Percentiles rank a stretch among this genome's conserved stretches.
Conservation (phyloP, 1,140 invertebrate species). For the Capitella teleta region DNA sequence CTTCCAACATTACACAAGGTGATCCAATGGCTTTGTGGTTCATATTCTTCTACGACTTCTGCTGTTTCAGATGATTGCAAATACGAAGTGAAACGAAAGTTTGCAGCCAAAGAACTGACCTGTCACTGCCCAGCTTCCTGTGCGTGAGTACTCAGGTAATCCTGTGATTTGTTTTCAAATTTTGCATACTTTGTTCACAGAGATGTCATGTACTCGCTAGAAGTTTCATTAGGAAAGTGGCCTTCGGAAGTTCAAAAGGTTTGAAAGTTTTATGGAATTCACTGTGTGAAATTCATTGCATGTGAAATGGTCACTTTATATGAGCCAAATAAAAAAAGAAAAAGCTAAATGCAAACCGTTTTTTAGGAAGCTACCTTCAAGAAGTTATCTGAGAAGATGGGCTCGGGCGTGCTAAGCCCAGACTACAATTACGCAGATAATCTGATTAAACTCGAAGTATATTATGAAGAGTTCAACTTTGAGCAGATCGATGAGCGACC, state of each 20-base stretch:
- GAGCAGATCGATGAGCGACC: neutral
- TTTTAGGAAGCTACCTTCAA: too few relatives aligned
- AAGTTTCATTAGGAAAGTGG: neutral
- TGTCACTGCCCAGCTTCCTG: conserved; percentile 8
- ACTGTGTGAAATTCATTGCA: too few relatives aligned
- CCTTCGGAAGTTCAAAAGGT: conserved; percentile 6
- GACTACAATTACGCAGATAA: neutral
- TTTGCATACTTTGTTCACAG: neutral
- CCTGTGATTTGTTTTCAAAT: neutral
- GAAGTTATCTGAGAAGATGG: too few relatives aligned
- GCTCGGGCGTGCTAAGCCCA: too few relatives aligned
- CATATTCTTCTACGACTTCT: neutral
- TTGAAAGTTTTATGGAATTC: too few relatives aligned
- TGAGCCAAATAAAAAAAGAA: too few relatives aligned
- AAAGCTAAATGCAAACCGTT: too few relatives aligned
- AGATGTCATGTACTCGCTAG: neutral
- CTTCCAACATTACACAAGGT: neutral
- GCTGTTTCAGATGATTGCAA: conserved; percentile 7
- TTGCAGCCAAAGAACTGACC: conserved; percentile 1
- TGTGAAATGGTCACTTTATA: too few relatives aligned
- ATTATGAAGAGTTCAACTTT: conserved; percentile 7
- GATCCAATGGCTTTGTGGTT: neutral
- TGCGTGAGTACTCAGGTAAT: conserved; percentile 1
- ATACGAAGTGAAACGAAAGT: neutral
- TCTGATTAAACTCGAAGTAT: conserved; percentile 4